phyloP scores from a whole-genome alignment of 92 coral and sea anemone species.

The Phenganax subtilis region DNA sequence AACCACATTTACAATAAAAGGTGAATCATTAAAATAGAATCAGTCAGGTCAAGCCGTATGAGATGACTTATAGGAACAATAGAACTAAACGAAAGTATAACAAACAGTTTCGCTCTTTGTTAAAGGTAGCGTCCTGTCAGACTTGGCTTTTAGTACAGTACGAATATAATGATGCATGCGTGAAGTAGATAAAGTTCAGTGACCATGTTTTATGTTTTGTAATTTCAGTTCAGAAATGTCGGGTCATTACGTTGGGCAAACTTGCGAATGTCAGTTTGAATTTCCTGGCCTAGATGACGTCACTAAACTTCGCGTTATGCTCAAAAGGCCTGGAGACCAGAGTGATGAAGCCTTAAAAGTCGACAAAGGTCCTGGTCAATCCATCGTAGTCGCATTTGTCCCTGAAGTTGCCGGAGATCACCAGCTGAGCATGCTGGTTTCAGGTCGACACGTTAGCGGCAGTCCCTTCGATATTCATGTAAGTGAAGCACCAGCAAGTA shows the following conservation, averaged over 20 bases:
- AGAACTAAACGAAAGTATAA: no score
- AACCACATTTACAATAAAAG: neutral
- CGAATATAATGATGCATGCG: no score
- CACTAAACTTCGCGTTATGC: constrained; percentile 65
- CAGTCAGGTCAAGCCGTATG: no score
- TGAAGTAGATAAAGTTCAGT: neutral
- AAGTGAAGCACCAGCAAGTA: constrained; percentile 54
- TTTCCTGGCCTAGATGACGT: constrained; percentile 77
- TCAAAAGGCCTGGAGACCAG: constrained; percentile 81
- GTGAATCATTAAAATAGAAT: no score
- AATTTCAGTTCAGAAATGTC: constrained; percentile 18
- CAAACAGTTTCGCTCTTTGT: no score
- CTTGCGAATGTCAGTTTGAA: constrained; percentile 82
- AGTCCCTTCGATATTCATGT: constrained; percentile 97
- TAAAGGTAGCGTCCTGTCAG: no score
- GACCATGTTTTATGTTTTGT: neutral
- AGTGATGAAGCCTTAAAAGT: constrained; percentile 79
- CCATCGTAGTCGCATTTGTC: constrained; percentile 73
- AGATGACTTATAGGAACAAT: no score
- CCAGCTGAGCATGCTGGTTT: constrained; percentile 68
- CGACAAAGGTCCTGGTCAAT: constrained; percentile 73
- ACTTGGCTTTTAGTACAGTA: no score
- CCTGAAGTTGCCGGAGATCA: constrained; percentile 93
- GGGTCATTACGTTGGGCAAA: constrained; percentile 66
- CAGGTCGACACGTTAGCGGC: constrained; percentile 68